Evolutionary conservation across 2,797 vertebrate species (phyloP), one percentile per base, ranked within the genome.

Genomic region (Bryconaethiops microstoma): DNA sequence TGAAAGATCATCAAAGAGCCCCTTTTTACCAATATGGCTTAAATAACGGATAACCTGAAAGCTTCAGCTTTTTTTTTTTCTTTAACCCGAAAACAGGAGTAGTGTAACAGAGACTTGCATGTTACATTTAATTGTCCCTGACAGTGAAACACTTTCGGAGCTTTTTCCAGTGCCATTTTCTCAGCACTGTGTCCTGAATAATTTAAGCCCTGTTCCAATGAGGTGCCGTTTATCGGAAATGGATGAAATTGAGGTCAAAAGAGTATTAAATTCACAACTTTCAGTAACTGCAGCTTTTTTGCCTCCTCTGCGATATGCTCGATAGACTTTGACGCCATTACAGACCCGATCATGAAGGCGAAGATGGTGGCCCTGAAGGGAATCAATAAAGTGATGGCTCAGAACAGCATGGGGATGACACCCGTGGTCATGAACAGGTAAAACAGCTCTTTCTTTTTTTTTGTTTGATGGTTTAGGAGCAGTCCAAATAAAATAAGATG

Each of bases 361-460:
- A 99, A 99, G 93, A 99, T 99, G 96, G 96, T 99, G 70, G 98
- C 97, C 78, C 93, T 99, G 42, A 98, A 99, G 87, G 98, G 98
- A 60, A 99, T 99, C 90, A 99, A 99, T 90, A 98, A 98, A 92
- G 97, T 99, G 54, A 98, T 99, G 97, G 96, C 93, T 4, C 97
- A 99, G 84, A 96, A 93, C 80, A 97, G 88, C 78, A 93, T 99
- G 92, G 95, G 94, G 19, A 96, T 97, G 87, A 92, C 94, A 40
- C 94, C 96, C 3, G 95, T 97, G 87, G 95, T 94, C 64, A 96
- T 97, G 93, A 97, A 95, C 95, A 97, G 97, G 97, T 98, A 92
- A 81, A 65, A 5, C 63, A 1, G 13, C 17, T 2, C 50, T 25
- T 7, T 42, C 0, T 12, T 19, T 19, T 40, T 1, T 42, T 65